phyloP scores from a whole-genome alignment of 2,888 invertebrate genomes.

The Hetaerina titia region DNA sequence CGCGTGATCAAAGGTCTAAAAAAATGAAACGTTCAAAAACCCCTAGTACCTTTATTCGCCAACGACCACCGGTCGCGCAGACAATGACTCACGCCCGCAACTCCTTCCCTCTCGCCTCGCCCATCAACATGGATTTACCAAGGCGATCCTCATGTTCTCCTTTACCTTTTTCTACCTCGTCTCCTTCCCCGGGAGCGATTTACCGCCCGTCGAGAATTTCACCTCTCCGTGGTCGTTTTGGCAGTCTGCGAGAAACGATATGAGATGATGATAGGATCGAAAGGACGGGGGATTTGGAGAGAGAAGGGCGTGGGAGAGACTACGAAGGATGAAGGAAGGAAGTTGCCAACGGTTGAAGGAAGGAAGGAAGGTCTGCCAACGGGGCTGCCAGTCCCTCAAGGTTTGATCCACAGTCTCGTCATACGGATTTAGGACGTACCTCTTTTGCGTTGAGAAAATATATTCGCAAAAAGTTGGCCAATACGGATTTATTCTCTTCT shows the following conservation, averaged over 20 bases:
- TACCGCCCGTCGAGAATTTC: slow-evolving; percentile 16
- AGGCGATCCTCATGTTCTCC: background rate
- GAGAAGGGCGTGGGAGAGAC: background rate
- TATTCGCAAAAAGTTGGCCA: background rate
- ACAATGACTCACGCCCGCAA: background rate
- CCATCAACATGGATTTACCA: background rate
- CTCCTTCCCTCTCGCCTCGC: background rate
- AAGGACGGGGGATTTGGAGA: background rate
- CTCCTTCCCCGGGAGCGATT: background rate
- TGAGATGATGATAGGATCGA: background rate
- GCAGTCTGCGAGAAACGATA: background rate
- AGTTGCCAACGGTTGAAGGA: no score
- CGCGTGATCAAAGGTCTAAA: background rate
- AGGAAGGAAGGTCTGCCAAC: no score
- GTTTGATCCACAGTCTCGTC: background rate
- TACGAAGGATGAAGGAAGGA: background rate
- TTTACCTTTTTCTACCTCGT: background rate
- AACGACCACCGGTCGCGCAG: background rate
- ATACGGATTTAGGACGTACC: background rate
- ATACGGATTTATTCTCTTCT: background rate
- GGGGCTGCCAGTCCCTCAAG: background rate
- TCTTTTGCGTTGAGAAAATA: background rate
- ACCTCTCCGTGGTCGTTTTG: background rate
- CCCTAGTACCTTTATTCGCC: background rate
- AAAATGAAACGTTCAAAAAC: background rate